Percentiles rank a stretch among this genome's conserved stretches.
Evolutionary conservation across 1,140 invertebrate species (phyloP).

Genomic region (Tetraneura akinire): DNA sequence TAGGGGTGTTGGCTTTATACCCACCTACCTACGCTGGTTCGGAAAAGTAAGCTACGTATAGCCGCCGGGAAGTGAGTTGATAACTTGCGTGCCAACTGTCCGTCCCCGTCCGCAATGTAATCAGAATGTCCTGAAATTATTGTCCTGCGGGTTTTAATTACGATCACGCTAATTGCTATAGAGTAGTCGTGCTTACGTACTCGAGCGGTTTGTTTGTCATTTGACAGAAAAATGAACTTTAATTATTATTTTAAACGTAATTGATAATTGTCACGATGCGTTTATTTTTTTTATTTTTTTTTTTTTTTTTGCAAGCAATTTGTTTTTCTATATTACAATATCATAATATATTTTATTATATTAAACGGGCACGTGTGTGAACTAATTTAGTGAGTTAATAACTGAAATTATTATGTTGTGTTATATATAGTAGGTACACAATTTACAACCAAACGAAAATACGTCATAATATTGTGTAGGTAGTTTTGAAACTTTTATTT

Average conservation of each 20-base stretch:
- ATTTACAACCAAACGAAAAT: too few species aligned
- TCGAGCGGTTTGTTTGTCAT: neutral
- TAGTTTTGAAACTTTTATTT: too few species aligned
- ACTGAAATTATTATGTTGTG: too few species aligned
- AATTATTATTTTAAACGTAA: slow-evolving; percentile 30
- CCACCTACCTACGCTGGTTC: too few species aligned
- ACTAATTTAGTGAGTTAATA: too few species aligned
- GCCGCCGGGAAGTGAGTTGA: neutral
- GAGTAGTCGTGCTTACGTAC: too few species aligned
- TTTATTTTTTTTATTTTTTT: neutral
- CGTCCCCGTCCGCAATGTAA: neutral
- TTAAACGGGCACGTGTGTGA: too few species aligned
- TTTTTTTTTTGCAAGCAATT: slow-evolving; percentile 16
- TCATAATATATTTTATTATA: neutral
- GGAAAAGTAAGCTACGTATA: too few species aligned
- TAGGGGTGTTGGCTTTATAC: neutral
- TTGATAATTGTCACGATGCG: slow-evolving; percentile 27
- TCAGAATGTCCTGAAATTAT: neutral
- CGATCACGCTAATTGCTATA: neutral
- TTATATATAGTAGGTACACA: too few species aligned
- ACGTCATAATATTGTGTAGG: too few species aligned
- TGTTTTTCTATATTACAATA: neutral
- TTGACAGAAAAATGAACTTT: neutral
- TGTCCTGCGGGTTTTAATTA: slow-evolving; percentile 6
- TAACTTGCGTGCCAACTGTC: neutral